phyloP scores from a whole-genome alignment of 2,888 invertebrate genomes.

The Dicyrtomina minuta region DNA sequence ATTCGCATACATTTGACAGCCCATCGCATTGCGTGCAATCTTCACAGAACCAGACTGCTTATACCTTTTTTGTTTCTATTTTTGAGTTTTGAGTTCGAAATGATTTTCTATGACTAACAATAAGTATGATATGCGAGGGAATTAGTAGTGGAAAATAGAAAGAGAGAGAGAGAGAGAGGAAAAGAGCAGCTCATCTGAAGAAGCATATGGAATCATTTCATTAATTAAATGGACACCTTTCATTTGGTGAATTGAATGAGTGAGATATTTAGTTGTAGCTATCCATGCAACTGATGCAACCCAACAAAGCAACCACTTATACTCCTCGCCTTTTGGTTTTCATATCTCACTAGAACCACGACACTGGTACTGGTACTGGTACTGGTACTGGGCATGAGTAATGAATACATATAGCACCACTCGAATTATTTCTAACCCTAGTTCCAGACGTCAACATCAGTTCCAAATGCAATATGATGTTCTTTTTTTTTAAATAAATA shows the following conservation, averaged over 20 bases:
- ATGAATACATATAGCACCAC: no score
- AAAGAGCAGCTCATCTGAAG: not conserved
- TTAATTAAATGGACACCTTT: constrained; percentile 39
- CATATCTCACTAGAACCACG: no score
- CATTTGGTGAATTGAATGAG: constrained; percentile 25
- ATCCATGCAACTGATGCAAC: not conserved
- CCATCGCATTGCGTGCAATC: no score
- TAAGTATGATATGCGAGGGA: not conserved
- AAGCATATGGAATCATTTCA: constrained; percentile 35
- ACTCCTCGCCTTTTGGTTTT: constrained; percentile 8
- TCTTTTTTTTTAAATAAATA: not conserved
- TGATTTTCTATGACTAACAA: constrained; percentile 10
- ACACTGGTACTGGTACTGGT: no score
- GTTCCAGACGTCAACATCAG: no score
- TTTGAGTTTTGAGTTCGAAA: not conserved
- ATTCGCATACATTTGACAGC: no score
- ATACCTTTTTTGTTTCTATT: no score
- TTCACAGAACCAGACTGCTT: not conserved
- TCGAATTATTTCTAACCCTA: no score
- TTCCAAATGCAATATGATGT: no score
- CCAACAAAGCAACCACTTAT: constrained; percentile 8
- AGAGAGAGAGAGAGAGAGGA: not conserved
- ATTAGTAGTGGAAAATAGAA: constrained; percentile 16
- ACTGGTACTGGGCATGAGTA: no score
- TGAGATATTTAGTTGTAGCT: constrained; percentile 8